phyloP scores from a whole-genome alignment of 2,888 invertebrate species.

The Ichneumon xanthorius region DNA sequence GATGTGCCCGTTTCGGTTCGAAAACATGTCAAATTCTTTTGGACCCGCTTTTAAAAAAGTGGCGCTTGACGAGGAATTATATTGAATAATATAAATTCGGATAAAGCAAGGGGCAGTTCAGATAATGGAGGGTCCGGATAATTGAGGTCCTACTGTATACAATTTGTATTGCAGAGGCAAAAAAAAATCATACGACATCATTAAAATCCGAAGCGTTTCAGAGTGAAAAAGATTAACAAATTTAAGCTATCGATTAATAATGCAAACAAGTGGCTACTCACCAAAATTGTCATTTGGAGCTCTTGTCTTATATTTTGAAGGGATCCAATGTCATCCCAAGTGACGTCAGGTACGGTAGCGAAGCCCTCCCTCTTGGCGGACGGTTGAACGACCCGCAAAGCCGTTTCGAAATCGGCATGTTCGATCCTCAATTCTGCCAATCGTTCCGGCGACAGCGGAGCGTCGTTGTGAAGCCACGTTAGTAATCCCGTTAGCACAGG shows the following conservation, averaged over 20 bases:
- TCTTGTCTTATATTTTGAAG: slow-evolving; percentile 94
- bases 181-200: too few relatives aligned
- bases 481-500: slow-evolving; percentile 87
- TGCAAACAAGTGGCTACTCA: slow-evolving; percentile 79
- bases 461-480: slow-evolving; percentile 88
- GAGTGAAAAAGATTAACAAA: background rate
- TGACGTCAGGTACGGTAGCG: slow-evolving; percentile 98
- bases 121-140: too few relatives aligned
- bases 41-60: too few relatives aligned
- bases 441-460: slow-evolving; percentile 88
- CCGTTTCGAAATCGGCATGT: slow-evolving; percentile 91
- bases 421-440: slow-evolving; percentile 89
- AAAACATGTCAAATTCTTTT: too few relatives aligned
- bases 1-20: too few relatives aligned
- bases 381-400: slow-evolving; percentile 94
- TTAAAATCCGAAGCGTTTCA: background rate
- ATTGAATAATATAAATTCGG: too few relatives aligned
- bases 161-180: too few relatives aligned
- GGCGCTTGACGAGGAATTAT: too few relatives aligned
- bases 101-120: too few relatives aligned
- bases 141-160: too few relatives aligned
- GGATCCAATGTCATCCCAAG: slow-evolving; percentile 99
- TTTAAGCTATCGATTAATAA: background rate
- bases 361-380: slow-evolving; percentile 98
- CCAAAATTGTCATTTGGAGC: slow-evolving; percentile 95